These are phyloP conservation scores for Drosophila algonquin DNA, from an alignment of 2,888 invertebrate genomes.

Conservation along the genomic window DNA sequence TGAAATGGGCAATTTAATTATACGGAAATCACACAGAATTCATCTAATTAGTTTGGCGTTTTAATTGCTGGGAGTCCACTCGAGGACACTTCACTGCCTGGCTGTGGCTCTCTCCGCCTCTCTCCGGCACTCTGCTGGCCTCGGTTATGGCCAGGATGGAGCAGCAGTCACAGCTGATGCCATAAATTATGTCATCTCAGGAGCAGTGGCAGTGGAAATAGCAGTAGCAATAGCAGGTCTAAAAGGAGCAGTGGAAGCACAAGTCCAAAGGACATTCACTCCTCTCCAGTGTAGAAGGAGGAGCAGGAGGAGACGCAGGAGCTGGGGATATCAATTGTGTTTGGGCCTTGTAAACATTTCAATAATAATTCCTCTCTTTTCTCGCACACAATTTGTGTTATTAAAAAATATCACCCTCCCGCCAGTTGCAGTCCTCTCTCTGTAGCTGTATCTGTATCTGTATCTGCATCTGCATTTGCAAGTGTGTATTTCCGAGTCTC, in stretches of 20 bases:
- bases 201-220: neutral
- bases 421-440: conserved; percentile 14
- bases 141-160: conserved; percentile 12
- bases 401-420: conserved; percentile 32
- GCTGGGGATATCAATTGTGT: conserved; percentile 34
- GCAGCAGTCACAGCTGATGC: conserved; percentile 5
- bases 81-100: conserved; percentile 35
- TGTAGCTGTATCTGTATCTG: neutral
- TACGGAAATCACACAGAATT: conserved; percentile 80
- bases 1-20: conserved; percentile 79
- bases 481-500: neutral
- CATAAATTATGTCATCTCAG: conserved; percentile 52
- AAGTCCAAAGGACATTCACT: conserved; percentile 17
- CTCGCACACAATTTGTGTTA: conserved; percentile 31
- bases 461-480: neutral
- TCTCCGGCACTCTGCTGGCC: conserved; percentile 4
- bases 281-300: neutral
- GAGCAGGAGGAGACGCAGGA: neutral
- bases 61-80: conserved; percentile 70
- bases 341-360: conserved; percentile 49
- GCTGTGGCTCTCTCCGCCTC: neutral
- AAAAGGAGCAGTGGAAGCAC: neutral
- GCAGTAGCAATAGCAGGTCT: neutral
- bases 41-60: conserved; percentile 78
- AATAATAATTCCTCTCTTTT: conserved; percentile 30